Evolutionary conservation across 2,113 vertebrate genomes (phyloP).

Genomic region (Dendrocopos noguchii): DNA sequence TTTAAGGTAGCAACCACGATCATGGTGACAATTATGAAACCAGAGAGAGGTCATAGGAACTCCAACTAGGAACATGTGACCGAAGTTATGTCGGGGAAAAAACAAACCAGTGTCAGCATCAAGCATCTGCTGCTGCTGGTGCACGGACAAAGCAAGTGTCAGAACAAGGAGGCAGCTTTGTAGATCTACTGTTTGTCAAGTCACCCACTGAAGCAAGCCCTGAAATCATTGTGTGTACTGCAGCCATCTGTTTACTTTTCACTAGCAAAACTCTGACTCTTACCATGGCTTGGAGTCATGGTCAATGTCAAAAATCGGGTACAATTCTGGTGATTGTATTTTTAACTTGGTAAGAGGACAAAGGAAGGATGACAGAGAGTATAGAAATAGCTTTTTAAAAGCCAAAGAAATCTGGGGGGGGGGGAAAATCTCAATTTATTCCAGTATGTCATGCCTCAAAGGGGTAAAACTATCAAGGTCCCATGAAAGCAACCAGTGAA

Average conservation of each 20-base stretch:
- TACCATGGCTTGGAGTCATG: conserved; percentile 41
- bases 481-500: background rate
- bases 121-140: conserved; percentile 68
- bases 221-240: conserved; percentile 57
- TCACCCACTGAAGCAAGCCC: conserved; percentile 59
- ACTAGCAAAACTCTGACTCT: conserved; percentile 58
- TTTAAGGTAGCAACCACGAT: conserved; percentile 38
- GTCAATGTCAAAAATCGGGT: conserved; percentile 52
- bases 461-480: background rate
- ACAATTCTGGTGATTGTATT: conserved; percentile 32
- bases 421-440: conserved; percentile 35
- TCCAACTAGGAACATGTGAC: conserved; percentile 14
- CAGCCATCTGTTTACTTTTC: conserved; percentile 55
- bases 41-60: conserved; percentile 30
- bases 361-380: conserved; percentile 3
- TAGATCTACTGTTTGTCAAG: conserved; percentile 62
- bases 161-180: conserved; percentile 68
- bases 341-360: conserved; percentile 9
- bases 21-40: conserved; percentile 46
- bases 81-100: conserved; percentile 29
- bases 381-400: background rate
- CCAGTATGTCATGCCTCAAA: background rate
- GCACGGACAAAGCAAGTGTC: conserved; percentile 39
- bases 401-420: background rate
- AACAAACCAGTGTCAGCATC: conserved; percentile 53